phyloP scores from a whole-genome alignment of 2,113 vertebrate genomes.

The Siphamia tubifer region DNA sequence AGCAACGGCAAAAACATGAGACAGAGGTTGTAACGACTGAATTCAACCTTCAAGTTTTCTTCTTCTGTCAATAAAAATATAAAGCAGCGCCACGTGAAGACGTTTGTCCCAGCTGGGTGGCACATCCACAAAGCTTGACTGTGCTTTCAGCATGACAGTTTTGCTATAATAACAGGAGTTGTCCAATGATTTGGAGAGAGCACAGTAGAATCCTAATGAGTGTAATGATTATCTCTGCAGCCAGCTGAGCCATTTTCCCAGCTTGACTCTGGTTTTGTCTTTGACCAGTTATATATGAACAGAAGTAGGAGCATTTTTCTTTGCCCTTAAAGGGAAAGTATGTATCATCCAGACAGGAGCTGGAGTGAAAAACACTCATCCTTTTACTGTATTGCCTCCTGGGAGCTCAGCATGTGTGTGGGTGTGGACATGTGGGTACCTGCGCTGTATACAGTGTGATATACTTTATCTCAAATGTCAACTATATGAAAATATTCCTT shows the following conservation, averaged over 20 bases:
- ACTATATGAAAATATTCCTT: no score
- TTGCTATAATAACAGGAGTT: conserved; percentile 6
- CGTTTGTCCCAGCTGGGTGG: conserved; percentile 18
- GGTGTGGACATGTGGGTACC: not conserved
- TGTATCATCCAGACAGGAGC: conserved; percentile 19
- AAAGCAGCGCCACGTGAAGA: not conserved
- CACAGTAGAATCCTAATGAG: conserved; percentile 43
- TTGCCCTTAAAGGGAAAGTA: not conserved
- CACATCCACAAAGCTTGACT: not conserved
- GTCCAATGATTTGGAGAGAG: conserved; percentile 9
- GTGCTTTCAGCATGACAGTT: conserved; percentile 14
- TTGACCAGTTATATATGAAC: not conserved
- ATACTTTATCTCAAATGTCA: conserved; percentile 22
- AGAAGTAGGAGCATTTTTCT: not conserved
- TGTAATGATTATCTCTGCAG: conserved; percentile 42
- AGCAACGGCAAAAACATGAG: not conserved
- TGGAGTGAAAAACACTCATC: not conserved
- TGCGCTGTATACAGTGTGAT: not conserved
- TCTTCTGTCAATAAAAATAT: conserved; percentile 4
- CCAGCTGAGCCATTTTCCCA: conserved; percentile 23
- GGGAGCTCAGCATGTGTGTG: not conserved
- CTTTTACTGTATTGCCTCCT: conserved; percentile 12
- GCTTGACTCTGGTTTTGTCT: conserved; percentile 17
- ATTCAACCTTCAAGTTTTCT: not conserved
- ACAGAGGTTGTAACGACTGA: not conserved